A percentile compares a stretch with the other conserved stretches of the same genome.
phyloP scores from a whole-genome alignment of 2,113 vertebrate species.

The Cardinalis cardinalis region DNA sequence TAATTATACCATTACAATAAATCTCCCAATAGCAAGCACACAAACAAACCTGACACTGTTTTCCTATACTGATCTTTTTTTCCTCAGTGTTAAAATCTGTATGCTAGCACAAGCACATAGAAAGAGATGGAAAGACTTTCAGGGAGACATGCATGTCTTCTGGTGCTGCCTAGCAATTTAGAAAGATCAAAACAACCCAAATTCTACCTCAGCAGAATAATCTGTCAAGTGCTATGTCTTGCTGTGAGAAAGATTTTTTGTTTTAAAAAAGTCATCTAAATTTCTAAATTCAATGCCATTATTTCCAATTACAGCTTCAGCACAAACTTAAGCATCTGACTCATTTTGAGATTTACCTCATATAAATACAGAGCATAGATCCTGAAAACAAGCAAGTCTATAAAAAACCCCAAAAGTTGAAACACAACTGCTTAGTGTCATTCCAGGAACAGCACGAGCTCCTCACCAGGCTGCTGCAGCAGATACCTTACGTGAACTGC shows the following conservation, averaged over 20 bases:
- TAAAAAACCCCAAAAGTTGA: neutral
- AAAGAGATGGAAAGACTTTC: neutral
- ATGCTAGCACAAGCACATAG: neutral
- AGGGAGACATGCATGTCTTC: neutral
- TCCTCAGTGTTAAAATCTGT: neutral
- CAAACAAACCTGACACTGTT: neutral
- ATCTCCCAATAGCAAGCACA: neutral
- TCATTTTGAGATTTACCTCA: neutral
- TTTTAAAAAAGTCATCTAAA: neutral
- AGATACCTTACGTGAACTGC: neutral
- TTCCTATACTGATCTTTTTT: neutral
- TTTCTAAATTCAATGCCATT: neutral
- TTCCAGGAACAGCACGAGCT: neutral
- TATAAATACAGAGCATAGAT: neutral
- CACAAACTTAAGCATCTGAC: neutral
- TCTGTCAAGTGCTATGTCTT: neutral
- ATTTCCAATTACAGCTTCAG: neutral
- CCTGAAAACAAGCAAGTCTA: neutral
- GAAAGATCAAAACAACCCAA: neutral
- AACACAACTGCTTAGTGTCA: neutral
- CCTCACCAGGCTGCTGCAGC: neutral
- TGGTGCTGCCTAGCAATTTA: neutral
- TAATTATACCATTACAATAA: constrained; percentile 24
- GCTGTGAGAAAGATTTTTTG: neutral
- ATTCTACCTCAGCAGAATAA: neutral